Evolutionary conservation across 2,113 vertebrate genomes (phyloP).

Genomic region (Astur gentilis): DNA sequence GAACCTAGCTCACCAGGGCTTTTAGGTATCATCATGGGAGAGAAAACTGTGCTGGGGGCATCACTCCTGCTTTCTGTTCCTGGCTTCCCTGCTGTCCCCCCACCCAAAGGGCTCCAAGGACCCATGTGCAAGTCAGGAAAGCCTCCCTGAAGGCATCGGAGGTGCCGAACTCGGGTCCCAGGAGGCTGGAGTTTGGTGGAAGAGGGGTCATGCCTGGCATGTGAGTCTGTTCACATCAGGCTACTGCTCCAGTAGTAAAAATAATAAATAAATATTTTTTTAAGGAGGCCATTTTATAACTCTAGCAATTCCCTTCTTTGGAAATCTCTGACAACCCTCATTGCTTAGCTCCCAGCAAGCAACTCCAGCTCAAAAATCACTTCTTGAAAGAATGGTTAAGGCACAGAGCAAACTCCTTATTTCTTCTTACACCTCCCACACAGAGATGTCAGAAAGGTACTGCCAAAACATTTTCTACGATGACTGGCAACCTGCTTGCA

Average conservation of each 20-base stretch:
- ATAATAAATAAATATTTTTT: neutral
- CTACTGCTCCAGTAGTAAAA: neutral
- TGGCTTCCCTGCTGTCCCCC: neutral
- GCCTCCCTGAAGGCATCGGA: neutral
- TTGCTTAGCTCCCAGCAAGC: neutral
- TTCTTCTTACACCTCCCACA: slow-evolving; percentile 57
- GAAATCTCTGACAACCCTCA: neutral
- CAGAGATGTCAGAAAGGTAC: slow-evolving; percentile 29
- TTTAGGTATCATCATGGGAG: neutral
- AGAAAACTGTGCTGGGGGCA: neutral
- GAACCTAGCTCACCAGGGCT: neutral
- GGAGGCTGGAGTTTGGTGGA: neutral
- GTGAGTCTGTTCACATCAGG: neutral
- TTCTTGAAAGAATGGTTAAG: neutral
- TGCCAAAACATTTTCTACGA: slow-evolving; percentile 32
- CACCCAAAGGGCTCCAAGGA: neutral
- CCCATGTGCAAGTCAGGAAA: neutral
- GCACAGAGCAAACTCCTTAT: neutral
- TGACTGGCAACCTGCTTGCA: slow-evolving; percentile 36
- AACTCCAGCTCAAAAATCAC: neutral
- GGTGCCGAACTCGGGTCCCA: neutral
- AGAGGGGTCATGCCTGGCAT: neutral
- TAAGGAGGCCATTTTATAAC: neutral
- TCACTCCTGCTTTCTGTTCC: neutral
- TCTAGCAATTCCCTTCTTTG: neutral